Conservation (phyloP, 92 coral and sea anemone genomes). For the Virgularia gustaviana region DNA sequence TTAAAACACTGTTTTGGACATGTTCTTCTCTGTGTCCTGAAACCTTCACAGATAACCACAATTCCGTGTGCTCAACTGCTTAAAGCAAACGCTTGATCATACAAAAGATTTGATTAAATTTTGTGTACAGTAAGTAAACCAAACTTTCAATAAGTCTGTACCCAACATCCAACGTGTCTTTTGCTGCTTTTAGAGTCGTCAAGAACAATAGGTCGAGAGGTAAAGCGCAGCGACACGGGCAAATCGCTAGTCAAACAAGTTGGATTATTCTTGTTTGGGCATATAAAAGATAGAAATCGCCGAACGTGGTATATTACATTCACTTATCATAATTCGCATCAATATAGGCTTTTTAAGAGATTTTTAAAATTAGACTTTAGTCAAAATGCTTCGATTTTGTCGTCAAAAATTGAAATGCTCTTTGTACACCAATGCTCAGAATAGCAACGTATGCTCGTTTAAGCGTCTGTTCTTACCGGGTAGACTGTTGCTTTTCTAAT, state of each 20-base stretch:
- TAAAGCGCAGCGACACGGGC: constrained; percentile 37
- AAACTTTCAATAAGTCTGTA: constrained; percentile 32
- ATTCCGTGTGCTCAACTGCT: constrained; percentile 7
- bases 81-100: constrained; percentile 32
- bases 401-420: not conserved
- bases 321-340: not conserved
- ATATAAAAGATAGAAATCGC: constrained; percentile 16
- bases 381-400: not conserved
- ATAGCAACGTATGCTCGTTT: not conserved
- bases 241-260: constrained; percentile 33
- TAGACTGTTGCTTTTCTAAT: no score
- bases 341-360: not conserved
- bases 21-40: no score
- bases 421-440: not conserved
- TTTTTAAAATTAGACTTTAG: not conserved
- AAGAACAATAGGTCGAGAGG: constrained; percentile 35
- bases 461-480: no score
- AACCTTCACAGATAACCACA: constrained; percentile 7
- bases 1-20: no score
- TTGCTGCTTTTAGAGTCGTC: constrained; percentile 26
- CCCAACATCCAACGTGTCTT: constrained; percentile 27
- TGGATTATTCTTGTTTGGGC: constrained; percentile 18
- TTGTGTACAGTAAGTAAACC: constrained; percentile 35
- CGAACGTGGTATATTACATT: not conserved
- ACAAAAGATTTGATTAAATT: constrained; percentile 36